Evolutionary conservation across 2,888 invertebrate genomes (phyloP).

Genomic region (Philereme vetulata): DNA sequence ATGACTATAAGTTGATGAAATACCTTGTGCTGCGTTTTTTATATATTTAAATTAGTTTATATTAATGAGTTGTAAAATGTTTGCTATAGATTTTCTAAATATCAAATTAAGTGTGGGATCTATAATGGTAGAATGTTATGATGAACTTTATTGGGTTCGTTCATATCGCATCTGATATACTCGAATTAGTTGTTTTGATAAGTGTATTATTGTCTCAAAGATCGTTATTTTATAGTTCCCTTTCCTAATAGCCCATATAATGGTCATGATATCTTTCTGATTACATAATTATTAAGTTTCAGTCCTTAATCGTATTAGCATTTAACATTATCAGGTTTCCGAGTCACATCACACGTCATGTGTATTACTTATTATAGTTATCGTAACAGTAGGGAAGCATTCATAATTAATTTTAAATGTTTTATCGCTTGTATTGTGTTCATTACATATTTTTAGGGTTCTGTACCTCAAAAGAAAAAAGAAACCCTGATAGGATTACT

Average conservation of each 20-base stretch:
- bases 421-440: no score
- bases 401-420: not conserved
- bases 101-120: slow-evolving; percentile 15
- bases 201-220: slow-evolving; percentile 1
- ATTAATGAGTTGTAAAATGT: slow-evolving; percentile 16
- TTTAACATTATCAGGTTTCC: not conserved
- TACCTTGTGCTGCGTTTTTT: not conserved
- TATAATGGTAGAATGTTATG: slow-evolving; percentile 6
- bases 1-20: not conserved
- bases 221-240: slow-evolving; percentile 1
- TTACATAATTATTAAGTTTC: not conserved
- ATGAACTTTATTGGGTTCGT: slow-evolving; percentile 13
- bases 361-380: not conserved
- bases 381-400: not conserved
- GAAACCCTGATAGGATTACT: no score
- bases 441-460: no score
- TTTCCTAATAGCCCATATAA: slow-evolving; percentile 7
- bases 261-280: slow-evolving; percentile 1
- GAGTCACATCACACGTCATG: not conserved
- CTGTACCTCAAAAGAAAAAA: no score
- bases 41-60: slow-evolving; percentile 14
- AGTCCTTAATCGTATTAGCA: slow-evolving; percentile 5
- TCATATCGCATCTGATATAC: slow-evolving; percentile 6
- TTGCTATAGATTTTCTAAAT: slow-evolving; percentile 6
- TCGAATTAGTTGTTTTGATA: not conserved